Evolutionary conservation across 2,888 invertebrate species (phyloP).

Genomic region (Cancer borealis): DNA sequence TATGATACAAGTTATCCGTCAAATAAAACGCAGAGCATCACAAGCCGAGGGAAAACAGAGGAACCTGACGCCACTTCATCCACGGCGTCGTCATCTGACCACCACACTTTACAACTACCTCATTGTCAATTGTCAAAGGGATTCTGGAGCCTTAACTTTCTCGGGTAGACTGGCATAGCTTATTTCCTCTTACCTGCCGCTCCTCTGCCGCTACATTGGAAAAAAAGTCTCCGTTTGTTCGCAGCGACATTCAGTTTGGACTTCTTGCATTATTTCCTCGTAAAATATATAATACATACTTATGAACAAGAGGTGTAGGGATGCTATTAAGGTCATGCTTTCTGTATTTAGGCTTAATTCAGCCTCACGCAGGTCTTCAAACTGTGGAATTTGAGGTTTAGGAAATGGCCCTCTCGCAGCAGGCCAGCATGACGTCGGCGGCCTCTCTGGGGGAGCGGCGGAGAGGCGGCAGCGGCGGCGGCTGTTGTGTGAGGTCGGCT

Average conservation of each 20-base stretch:
- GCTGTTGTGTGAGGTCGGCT: conserved; percentile 42
- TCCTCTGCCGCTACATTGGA: background rate
- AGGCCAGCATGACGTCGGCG: conserved; percentile 61
- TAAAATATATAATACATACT: background rate
- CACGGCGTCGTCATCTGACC: conserved; percentile 12
- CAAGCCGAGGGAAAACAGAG: background rate
- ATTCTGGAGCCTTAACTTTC: background rate
- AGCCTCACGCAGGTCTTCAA: conserved; percentile 56
- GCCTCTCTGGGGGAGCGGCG: conserved; percentile 45
- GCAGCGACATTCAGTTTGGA: background rate
- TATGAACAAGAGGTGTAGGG: conserved; percentile 23
- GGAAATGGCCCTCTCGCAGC: conserved; percentile 59
- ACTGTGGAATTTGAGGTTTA: conserved; percentile 69
- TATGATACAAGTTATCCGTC: background rate
- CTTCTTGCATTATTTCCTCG: background rate
- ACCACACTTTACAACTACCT: conserved; percentile 27
- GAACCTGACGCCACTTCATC: background rate
- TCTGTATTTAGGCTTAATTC: conserved; percentile 51
- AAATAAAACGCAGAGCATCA: background rate
- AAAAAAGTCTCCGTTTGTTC: background rate
- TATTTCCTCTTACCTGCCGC: background rate
- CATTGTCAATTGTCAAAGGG: conserved; percentile 53
- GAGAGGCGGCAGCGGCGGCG: conserved; percentile 45
- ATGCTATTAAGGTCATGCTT: background rate
- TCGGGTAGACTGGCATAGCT: background rate